Percentiles rank a stretch among this genome's conserved stretches.
Evolutionary conservation across 2,113 vertebrate species (phyloP).

Genomic region (Bambusicola thoracicus): DNA sequence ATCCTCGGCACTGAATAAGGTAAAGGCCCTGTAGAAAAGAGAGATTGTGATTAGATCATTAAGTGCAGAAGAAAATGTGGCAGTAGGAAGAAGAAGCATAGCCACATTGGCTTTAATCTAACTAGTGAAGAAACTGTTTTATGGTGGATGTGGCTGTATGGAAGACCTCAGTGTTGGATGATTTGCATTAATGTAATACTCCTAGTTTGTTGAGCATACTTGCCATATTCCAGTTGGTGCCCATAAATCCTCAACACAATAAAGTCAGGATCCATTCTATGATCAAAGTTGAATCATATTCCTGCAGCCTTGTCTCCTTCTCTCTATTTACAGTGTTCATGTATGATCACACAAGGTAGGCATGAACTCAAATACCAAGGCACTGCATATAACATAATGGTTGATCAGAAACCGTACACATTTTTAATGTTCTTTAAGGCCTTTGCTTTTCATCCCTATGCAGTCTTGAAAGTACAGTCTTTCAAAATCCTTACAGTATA

Average conservation of each 20-base stretch:
- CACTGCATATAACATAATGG: neutral
- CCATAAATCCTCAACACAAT: neutral
- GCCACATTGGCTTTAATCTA: neutral
- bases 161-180: neutral
- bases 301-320: neutral
- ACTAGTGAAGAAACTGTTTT: neutral
- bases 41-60: slow-evolving; percentile 44
- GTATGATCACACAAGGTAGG: neutral
- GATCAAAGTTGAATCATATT: neutral
- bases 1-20: slow-evolving; percentile 33
- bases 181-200: neutral
- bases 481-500: neutral
- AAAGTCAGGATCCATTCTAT: neutral
- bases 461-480: neutral
- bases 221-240: neutral
- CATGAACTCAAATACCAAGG: slow-evolving; percentile 1
- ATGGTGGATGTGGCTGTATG: neutral
- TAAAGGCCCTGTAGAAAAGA: slow-evolving; percentile 42
- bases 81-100: slow-evolving; percentile 20
- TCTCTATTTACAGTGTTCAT: neutral
- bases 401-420: neutral
- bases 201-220: neutral
- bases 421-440: neutral
- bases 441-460: neutral
- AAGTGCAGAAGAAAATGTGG: slow-evolving; percentile 27